phyloP scores from a whole-genome alignment of 2,888 invertebrate genomes.

The Notocelia uddmanniana region DNA sequence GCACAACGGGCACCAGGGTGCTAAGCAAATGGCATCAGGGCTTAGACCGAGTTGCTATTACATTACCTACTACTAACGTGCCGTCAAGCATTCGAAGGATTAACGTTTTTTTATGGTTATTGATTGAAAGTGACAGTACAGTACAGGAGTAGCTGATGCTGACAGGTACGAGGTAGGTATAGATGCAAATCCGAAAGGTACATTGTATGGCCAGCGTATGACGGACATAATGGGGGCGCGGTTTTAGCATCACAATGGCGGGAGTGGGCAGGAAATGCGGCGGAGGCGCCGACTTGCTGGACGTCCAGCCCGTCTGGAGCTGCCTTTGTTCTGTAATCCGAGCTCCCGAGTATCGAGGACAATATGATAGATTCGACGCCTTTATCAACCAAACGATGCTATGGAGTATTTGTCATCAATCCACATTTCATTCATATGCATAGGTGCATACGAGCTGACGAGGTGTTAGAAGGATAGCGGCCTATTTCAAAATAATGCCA shows the following conservation, averaged over 20 bases:
- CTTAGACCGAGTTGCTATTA: background rate
- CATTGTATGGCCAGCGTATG: constrained; percentile 49
- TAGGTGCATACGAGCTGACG: background rate
- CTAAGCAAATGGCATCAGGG: background rate
- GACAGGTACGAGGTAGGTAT: background rate
- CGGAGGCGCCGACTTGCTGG: constrained; percentile 48
- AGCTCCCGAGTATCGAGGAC: background rate
- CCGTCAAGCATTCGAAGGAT: background rate
- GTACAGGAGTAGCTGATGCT: background rate
- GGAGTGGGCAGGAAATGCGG: constrained; percentile 54
- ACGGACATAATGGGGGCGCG: constrained; percentile 66
- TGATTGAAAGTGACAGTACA: background rate
- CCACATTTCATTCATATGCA: no score
- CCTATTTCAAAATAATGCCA: background rate
- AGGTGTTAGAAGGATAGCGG: background rate
- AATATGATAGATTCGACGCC: background rate
- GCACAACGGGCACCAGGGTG: background rate
- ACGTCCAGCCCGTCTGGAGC: background rate
- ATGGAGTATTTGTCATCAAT: no score
- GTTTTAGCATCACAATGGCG: constrained; percentile 67
- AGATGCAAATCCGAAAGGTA: constrained; percentile 10
- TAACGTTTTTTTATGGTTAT: background rate
- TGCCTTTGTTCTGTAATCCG: constrained; percentile 35
- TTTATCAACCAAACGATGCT: background rate
- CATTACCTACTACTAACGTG: background rate